phyloP scores from a whole-genome alignment of 1,140 invertebrate genomes.

The Cyrtorhinus lividipennis region DNA sequence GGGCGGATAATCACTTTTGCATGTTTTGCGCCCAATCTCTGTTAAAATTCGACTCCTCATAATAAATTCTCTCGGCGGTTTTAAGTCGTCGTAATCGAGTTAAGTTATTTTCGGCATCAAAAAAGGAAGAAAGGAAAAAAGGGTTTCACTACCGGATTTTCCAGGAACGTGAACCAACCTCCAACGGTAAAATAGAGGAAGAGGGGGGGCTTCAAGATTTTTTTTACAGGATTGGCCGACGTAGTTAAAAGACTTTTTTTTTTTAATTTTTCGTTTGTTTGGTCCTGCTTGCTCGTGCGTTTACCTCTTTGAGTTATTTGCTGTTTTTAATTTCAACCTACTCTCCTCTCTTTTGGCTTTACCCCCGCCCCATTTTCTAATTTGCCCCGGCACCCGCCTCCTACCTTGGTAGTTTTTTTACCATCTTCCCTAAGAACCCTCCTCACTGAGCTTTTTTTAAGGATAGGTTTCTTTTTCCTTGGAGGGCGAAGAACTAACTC shows the following conservation, averaged over 20 bases:
- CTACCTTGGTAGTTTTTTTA: too few relatives aligned
- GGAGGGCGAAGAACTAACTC: too few relatives aligned
- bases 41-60: neutral
- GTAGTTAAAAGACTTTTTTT: neutral
- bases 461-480: too few relatives aligned
- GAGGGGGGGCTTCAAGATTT: neutral
- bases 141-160: neutral
- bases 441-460: too few relatives aligned
- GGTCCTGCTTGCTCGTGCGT: conserved; percentile 11
- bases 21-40: conserved; percentile 14
- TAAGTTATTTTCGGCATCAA: conserved; percentile 8
- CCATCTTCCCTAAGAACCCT: too few relatives aligned
- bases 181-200: neutral
- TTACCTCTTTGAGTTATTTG: conserved; percentile 17
- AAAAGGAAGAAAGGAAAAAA: neutral
- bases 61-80: conserved; percentile 14
- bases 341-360: neutral
- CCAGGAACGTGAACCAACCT: too few relatives aligned
- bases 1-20: conserved; percentile 15
- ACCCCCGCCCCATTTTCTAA: neutral
- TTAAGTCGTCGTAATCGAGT: conserved; percentile 11
- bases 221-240: neutral
- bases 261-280: conserved; percentile 13
- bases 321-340: conserved; percentile 13
- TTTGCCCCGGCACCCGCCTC: too few relatives aligned